phyloP scores from a whole-genome alignment of 1,140 invertebrate genomes.

The Drosophila erecta region DNA sequence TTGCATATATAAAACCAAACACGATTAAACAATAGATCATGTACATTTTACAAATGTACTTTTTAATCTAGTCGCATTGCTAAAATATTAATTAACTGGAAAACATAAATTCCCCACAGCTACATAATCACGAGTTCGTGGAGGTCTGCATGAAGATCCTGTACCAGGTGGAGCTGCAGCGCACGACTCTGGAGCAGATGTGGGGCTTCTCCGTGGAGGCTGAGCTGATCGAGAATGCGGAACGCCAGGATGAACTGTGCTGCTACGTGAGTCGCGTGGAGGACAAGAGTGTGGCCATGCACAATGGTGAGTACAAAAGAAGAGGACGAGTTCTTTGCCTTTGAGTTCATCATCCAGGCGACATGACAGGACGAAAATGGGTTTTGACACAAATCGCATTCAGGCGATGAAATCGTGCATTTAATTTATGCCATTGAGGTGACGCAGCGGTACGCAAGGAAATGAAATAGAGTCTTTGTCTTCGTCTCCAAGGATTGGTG shows the following conservation, averaged over 20 bases:
- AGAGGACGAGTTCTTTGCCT: slow-evolving; percentile 7
- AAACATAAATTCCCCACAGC: slow-evolving; percentile 85
- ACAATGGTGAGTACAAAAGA: slow-evolving; percentile 90
- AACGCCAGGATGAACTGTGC: slow-evolving; percentile 97
- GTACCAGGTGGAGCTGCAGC: slow-evolving; percentile 97
- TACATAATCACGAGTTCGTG: slow-evolving; percentile 97
- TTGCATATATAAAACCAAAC: no score
- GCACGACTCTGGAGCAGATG: slow-evolving; percentile 95
- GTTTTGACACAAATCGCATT: slow-evolving; percentile 45
- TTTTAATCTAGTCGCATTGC: neutral
- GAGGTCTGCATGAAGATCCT: slow-evolving; percentile 98
- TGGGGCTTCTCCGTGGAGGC: slow-evolving; percentile 99
- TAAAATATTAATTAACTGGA: neutral
- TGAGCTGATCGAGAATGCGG: slow-evolving; percentile 97
- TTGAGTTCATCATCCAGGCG: slow-evolving; percentile 2
- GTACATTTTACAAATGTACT: no score
- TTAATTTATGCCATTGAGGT: slow-evolving; percentile 52
- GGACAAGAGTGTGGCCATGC: slow-evolving; percentile 97
- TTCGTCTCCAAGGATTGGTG: slow-evolving; percentile 8
- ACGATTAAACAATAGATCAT: no score
- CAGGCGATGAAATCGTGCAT: slow-evolving; percentile 48
- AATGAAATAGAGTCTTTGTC: slow-evolving; percentile 50
- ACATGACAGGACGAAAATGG: slow-evolving; percentile 41
- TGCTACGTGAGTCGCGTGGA: slow-evolving; percentile 98
- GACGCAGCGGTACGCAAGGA: slow-evolving; percentile 39